phyloP scores from a whole-genome alignment of 2,797 vertebrate genomes.

The Nyctibius grandis region DNA sequence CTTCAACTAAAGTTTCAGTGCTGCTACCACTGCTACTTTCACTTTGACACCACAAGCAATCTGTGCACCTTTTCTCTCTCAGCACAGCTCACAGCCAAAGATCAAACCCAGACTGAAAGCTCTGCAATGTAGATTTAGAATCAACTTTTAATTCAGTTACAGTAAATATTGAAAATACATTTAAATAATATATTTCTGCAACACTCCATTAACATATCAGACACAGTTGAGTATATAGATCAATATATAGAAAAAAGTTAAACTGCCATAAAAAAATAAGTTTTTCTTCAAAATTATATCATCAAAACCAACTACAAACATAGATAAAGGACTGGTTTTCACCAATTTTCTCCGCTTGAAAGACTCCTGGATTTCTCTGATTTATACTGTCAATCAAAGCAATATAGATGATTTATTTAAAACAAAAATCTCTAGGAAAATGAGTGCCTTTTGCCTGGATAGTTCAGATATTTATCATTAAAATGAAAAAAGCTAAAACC shows the following conservation, averaged over 20 bases:
- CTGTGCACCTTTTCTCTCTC: not conserved
- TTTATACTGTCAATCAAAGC: not conserved
- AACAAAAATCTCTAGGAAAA: not conserved
- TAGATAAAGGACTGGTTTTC: not conserved
- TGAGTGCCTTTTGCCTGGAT: not conserved
- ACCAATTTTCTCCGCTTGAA: not conserved
- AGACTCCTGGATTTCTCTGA: not conserved
- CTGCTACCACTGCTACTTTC: not conserved
- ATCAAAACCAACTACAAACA: not conserved
- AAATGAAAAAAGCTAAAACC: not conserved
- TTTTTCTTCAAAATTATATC: not conserved
- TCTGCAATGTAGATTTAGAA: not conserved
- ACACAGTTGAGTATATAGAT: not conserved
- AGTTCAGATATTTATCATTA: not conserved
- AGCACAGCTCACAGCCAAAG: not conserved
- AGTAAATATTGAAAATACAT: not conserved
- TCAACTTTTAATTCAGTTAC: not conserved
- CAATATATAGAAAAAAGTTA: not conserved
- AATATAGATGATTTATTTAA: not conserved
- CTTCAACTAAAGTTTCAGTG: not conserved
- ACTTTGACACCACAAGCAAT: rapidly evolving
- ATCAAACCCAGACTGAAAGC: not conserved
- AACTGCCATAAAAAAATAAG: not conserved
- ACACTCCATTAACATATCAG: not conserved
- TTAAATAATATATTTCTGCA: not conserved